phyloP scores from a whole-genome alignment of 2,888 invertebrate genomes.

The Augochlorella aurata region DNA sequence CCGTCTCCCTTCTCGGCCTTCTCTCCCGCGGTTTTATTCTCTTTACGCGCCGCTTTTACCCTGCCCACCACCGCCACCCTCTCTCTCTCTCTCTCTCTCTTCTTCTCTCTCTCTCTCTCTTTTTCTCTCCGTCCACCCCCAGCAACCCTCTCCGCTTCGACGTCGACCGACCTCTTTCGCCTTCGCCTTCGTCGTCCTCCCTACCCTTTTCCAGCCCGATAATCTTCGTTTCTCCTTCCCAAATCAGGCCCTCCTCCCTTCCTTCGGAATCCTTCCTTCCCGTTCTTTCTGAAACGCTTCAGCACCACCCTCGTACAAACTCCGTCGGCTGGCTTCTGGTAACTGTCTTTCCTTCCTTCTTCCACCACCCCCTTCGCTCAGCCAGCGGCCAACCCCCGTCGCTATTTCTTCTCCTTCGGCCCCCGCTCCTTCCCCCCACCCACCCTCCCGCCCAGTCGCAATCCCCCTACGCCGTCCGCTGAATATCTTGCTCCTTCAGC shows the following conservation, averaged over 20 bases:
- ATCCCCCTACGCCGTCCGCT: constrained; percentile 31
- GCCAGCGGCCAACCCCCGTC: constrained; percentile 35
- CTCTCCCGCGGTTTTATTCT: constrained; percentile 56
- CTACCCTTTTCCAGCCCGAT: constrained; percentile 30
- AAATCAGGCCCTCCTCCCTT: constrained; percentile 41
- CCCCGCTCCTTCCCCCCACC: constrained; percentile 12
- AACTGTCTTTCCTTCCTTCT: constrained; percentile 56
- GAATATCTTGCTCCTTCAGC: constrained; percentile 73
- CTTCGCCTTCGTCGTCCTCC: background rate
- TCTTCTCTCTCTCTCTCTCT: background rate
- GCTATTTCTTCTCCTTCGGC: constrained; percentile 21
- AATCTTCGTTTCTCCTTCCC: constrained; percentile 19
- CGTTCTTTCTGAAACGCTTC: constrained; percentile 62
- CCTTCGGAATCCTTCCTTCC: constrained; percentile 54
- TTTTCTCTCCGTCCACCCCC: constrained; percentile 31
- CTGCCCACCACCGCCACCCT: constrained; percentile 22
- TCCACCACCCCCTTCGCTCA: constrained; percentile 6
- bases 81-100: constrained; percentile 34
- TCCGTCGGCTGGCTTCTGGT: constrained; percentile 51
- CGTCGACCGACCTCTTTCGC: constrained; percentile 34
- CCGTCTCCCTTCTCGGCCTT: constrained; percentile 53
- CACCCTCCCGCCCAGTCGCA: constrained; percentile 13
- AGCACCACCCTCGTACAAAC: constrained; percentile 62
- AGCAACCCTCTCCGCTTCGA: background rate
- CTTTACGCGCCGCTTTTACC: constrained; percentile 54